A percentile compares a stretch with the other conserved stretches of the same genome.
Evolutionary conservation across 30 jellyfish, hydroid and myxozoan species (phyloP).

Genomic region (Clytia hemisphaerica): DNA sequence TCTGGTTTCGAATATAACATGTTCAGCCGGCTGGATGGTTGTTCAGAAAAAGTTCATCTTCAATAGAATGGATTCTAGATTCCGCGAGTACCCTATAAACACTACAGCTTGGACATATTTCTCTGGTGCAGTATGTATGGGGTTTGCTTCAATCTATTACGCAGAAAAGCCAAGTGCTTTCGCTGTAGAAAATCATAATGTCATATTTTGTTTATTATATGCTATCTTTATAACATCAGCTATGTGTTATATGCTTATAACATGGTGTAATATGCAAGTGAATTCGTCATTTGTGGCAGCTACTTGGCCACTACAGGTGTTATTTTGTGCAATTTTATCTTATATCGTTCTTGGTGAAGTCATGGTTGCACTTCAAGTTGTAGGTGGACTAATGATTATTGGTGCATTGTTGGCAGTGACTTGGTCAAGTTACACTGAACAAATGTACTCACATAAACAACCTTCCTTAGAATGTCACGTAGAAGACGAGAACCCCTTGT

Average conservation of each 20-base stretch:
- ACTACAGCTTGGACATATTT: conserved; percentile 40
- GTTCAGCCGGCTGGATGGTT: conserved; percentile 14
- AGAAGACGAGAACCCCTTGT: too few species aligned
- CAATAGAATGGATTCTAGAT: conserved; percentile 4
- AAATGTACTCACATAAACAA: too few species aligned
- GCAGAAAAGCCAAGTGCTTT: conserved; percentile 22
- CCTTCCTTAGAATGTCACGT: too few species aligned
- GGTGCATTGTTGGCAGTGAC: conserved; percentile 9
- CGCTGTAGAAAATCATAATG: background rate
- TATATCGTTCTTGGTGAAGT: conserved; percentile 42
- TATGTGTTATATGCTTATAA: conserved; percentile 20
- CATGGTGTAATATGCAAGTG: conserved; percentile 39
- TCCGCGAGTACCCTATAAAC: conserved; percentile 27
- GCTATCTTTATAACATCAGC: conserved; percentile 30
- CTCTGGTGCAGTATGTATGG: conserved; percentile 20
- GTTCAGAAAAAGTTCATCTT: conserved; percentile 26
- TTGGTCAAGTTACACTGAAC: conserved; percentile 22
- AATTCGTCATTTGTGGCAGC: conserved; percentile 31
- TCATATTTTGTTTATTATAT: conserved; percentile 7
- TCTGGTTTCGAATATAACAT: conserved; percentile 13
- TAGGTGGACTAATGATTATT: conserved; percentile 29
- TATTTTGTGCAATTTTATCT: conserved; percentile 24
- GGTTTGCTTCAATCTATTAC: conserved; percentile 24
- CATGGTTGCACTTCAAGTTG: conserved; percentile 9
- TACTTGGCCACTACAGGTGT: conserved; percentile 41